These are phyloP conservation scores for Liopterus haemorrhoidalis DNA, from an alignment of 2,888 invertebrate species.

Conservation along the genomic window DNA sequence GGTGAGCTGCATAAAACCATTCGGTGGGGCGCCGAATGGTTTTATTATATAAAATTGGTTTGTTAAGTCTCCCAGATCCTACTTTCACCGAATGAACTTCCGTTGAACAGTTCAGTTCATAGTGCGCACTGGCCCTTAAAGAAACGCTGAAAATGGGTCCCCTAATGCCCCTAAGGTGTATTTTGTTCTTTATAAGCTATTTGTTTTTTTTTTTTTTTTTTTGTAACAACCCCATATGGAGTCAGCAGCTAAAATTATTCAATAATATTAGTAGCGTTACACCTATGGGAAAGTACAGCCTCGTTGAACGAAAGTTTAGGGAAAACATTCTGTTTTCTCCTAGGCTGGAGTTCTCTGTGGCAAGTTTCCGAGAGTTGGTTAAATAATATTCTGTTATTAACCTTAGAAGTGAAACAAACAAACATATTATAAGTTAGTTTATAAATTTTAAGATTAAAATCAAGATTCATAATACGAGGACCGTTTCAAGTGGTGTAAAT, in stretches of 20 bases:
- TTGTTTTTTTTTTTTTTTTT: background rate
- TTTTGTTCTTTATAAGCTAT: no score
- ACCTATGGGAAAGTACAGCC: conserved; percentile 15
- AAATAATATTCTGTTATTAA: conserved; percentile 18
- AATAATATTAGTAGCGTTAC: conserved; percentile 14
- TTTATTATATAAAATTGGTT: no score
- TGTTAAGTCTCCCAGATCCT: no score
- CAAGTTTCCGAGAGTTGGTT: conserved; percentile 22
- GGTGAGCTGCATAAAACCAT: no score
- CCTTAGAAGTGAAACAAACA: conserved; percentile 19
- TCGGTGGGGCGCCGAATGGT: no score
- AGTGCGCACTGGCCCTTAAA: no score
- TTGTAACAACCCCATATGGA: conserved; percentile 12
- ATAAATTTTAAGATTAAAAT: no score
- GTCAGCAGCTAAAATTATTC: conserved; percentile 14
- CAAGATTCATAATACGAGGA: no score
- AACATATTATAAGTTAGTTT: conserved; percentile 12
- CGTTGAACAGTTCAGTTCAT: no score
- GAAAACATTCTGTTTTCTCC: conserved; percentile 17
- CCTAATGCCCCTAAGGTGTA: no score
- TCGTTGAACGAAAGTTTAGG: conserved; percentile 12
- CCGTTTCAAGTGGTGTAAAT: background rate
- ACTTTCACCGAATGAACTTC: no score
- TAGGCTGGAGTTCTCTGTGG: conserved; percentile 5
- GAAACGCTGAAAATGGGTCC: no score